Percentiles rank a stretch among this genome's conserved stretches.
Conservation (phyloP, 2,797 vertebrate species). For the Pogonophryne albipinna region DNA sequence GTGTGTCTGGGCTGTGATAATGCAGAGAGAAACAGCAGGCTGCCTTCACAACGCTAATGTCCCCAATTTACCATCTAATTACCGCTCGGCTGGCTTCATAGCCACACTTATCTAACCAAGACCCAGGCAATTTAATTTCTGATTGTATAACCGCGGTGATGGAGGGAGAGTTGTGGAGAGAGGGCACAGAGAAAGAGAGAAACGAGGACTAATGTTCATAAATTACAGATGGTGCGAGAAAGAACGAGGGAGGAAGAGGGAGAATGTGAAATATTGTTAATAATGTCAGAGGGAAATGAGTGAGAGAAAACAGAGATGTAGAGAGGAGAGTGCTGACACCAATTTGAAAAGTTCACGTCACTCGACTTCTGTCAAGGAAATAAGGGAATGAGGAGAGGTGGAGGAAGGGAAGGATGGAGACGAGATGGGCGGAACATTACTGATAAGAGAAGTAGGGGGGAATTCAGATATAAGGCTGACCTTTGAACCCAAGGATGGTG, state of each 20-base stretch:
- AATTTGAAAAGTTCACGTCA: conserved; percentile 89
- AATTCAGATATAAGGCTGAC: conserved; percentile 64
- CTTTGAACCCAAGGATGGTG: conserved; percentile 50
- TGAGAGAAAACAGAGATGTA: conserved; percentile 68
- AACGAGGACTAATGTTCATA: conserved; percentile 78
- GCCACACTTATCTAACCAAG: conserved; percentile 87
- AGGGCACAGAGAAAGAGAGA: conserved; percentile 75
- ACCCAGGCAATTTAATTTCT: conserved; percentile 90
- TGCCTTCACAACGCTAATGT: conserved; percentile 83
- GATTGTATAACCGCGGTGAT: conserved; percentile 81
- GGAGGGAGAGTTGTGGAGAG: conserved; percentile 78
- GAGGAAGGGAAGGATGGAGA: conserved; percentile 61
- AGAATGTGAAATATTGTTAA: conserved; percentile 75
- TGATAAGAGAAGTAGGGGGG: conserved; percentile 76
- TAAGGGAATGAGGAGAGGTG: conserved; percentile 60
- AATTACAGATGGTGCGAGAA: conserved; percentile 79
- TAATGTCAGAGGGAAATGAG: conserved; percentile 74
- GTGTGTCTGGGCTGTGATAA: conserved; percentile 84
- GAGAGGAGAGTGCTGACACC: conserved; percentile 84
- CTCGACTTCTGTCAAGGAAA: conserved; percentile 74
- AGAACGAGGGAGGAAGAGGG: conserved; percentile 55
- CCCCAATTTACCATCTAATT: conserved; percentile 89
- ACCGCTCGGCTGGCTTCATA: conserved; percentile 84
- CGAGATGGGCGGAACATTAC: conserved; percentile 59
- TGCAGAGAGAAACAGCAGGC: conserved; percentile 80